phyloP scores from a whole-genome alignment of 1,140 invertebrate genomes.

The Phthorimaea operculella region DNA sequence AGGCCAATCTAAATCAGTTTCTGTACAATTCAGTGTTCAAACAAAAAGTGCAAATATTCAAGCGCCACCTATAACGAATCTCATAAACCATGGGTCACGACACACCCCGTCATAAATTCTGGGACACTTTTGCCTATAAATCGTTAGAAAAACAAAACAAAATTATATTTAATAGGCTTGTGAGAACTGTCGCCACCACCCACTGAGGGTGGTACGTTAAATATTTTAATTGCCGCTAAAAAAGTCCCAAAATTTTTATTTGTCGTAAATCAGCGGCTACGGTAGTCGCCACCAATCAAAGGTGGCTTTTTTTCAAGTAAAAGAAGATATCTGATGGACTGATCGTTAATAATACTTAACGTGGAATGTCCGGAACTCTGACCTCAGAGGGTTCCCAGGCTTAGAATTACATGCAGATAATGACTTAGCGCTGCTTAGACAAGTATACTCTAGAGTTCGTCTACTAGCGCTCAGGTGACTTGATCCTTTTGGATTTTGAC shows the following conservation, averaged over 20 bases:
- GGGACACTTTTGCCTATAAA: conserved; percentile 33
- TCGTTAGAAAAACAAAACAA: conserved; percentile 52
- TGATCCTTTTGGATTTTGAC: neutral
- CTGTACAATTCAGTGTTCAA: too few relatives aligned
- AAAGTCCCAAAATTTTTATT: conserved; percentile 56
- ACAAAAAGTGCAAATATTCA: conserved; percentile 8
- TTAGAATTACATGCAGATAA: neutral
- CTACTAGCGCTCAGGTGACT: neutral
- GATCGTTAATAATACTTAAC: conserved; percentile 14
- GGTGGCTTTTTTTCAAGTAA: conserved; percentile 23
- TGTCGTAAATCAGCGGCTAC: conserved; percentile 58
- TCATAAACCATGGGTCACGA: conserved; percentile 38
- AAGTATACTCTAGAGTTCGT: neutral
- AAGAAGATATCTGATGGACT: conserved; percentile 18
- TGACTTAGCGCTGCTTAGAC: too few relatives aligned
- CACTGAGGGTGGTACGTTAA: conserved; percentile 56
- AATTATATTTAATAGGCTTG: conserved; percentile 65
- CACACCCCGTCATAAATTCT: conserved; percentile 39
- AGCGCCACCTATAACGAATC: conserved; percentile 24
- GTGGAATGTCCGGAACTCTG: neutral
- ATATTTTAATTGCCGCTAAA: conserved; percentile 64
- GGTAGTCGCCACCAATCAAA: conserved; percentile 32
- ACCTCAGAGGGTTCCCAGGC: neutral
- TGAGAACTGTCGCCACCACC: conserved; percentile 66
- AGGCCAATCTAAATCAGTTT: too few relatives aligned